Percentiles rank a stretch among this genome's conserved stretches.
Conservation (phyloP, 2,113 vertebrate genomes). For the Chlamydotis undulata region DNA sequence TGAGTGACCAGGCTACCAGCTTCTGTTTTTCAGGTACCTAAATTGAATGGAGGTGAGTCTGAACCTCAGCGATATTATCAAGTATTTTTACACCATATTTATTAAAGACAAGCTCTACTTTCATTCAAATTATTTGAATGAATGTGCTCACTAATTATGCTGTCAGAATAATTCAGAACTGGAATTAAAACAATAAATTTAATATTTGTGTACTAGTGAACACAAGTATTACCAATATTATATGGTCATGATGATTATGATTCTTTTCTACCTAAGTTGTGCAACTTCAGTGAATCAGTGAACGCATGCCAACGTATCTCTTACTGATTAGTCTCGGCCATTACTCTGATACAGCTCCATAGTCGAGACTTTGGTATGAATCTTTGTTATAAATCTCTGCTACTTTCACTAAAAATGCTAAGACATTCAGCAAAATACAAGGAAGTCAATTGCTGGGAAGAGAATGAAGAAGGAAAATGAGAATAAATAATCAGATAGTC, state of each 20-base stretch:
- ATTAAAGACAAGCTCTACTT: not conserved
- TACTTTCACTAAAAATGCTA: not conserved
- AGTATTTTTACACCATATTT: not conserved
- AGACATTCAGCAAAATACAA: not conserved
- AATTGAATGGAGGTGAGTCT: not conserved
- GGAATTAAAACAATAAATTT: not conserved
- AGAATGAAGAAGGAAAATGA: not conserved
- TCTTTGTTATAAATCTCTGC: not conserved
- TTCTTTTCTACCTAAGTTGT: not conserved
- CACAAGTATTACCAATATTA: not conserved
- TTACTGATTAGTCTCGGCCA: not conserved
- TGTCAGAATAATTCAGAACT: not conserved
- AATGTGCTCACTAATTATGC: not conserved
- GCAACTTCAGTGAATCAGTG: not conserved
- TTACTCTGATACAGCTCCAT: not conserved
- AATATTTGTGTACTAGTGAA: not conserved
- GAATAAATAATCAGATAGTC: not conserved
- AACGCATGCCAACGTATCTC: rapidly evolving
- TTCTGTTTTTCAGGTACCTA: not conserved
- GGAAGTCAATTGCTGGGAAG: not conserved
- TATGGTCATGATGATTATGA: not conserved
- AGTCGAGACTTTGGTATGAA: not conserved
- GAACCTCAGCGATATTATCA: not conserved
- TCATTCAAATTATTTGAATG: not conserved
- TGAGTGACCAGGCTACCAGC: not conserved